phyloP scores from a whole-genome alignment of 2,888 invertebrate genomes.

The Liposcelis brunnea region DNA sequence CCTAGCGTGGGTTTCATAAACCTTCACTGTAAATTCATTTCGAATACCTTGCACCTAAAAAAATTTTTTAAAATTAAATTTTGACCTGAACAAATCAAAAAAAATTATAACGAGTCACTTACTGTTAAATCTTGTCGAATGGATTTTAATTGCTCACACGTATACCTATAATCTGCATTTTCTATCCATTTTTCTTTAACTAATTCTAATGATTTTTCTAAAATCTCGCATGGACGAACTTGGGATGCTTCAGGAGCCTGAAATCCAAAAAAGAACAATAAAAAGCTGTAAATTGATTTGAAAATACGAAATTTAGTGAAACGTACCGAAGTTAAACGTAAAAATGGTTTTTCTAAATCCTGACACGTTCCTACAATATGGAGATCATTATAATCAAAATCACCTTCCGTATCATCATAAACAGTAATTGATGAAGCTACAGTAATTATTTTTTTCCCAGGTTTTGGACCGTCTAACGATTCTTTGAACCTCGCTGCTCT shows the following conservation, averaged over 20 bases:
- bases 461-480: constrained; percentile 11
- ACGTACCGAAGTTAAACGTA: constrained; percentile 65
- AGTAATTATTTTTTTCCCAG: constrained; percentile 9
- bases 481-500: constrained; percentile 75
- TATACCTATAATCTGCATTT: constrained; percentile 87
- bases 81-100: background rate
- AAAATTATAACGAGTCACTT: constrained; percentile 17
- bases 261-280: constrained; percentile 14
- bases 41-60: constrained; percentile 85
- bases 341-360: constrained; percentile 90
- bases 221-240: constrained; percentile 77
- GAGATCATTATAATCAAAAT: constrained; percentile 69
- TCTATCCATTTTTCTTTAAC: constrained; percentile 83
- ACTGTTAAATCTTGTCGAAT: constrained; percentile 98
- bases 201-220: constrained; percentile 68
- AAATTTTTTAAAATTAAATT: constrained; percentile 9
- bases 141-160: constrained; percentile 96
- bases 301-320: background rate
- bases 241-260: constrained; percentile 85
- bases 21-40: constrained; percentile 87
- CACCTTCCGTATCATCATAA: constrained; percentile 43
- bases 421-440: constrained; percentile 1
- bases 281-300: constrained; percentile 10
- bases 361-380: constrained; percentile 89
- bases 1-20: constrained; percentile 96